Evolutionary conservation across 92 coral and sea anemone genomes (phyloP), one percentile per base, ranked within the genome.

Genomic region (Paramuricea clavata): DNA sequence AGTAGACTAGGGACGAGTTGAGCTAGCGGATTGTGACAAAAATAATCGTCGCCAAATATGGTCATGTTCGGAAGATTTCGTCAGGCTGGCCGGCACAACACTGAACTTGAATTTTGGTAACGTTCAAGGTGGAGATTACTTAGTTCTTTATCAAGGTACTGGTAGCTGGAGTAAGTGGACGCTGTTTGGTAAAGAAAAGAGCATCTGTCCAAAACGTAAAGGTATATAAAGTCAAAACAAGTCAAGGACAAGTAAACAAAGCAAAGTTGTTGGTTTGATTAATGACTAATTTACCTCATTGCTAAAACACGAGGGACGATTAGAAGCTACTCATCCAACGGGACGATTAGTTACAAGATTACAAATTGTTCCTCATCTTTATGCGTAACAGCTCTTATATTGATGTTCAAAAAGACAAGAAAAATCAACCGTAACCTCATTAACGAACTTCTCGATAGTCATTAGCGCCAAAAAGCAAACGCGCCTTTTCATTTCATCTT

Each of bases 31-130:
- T 0, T 62, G 70, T 62, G 70, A 62, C 30, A 26, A 26, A 22
- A 12, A 10, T 32, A 23, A 62, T 62, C 2, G 31, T 10, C 25
- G 31, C 30, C 70, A 62, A 62, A 16, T 22, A 23, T 62, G 70
- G 70, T 62, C 70, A 12, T 62, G 70, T 23, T 16, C 23, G 10
- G 28, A 23, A 16, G 7, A 62, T 2, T 16, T 62, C 13, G 31
- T 62, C 0, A 16, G 30, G 30, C 13, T 62, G 26, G 30, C 13
- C 30, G 31, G 22, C 10, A 62, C 70, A 21, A 16, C 13, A 16
- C 31, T 62, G 70, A 62, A 62, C 70, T 16, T 62, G 70, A 62
- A 62, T 23, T 62, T 8, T 23, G 70, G 70, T 2, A 62, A 62
- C 2, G 0, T 11, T 23, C 2, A 21, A 62, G 70, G 70, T 21